Percentiles rank a stretch among this genome's conserved stretches.
Evolutionary conservation across 2,113 vertebrate genomes (phyloP).

Genomic region (Tricholaema leucomelas): DNA sequence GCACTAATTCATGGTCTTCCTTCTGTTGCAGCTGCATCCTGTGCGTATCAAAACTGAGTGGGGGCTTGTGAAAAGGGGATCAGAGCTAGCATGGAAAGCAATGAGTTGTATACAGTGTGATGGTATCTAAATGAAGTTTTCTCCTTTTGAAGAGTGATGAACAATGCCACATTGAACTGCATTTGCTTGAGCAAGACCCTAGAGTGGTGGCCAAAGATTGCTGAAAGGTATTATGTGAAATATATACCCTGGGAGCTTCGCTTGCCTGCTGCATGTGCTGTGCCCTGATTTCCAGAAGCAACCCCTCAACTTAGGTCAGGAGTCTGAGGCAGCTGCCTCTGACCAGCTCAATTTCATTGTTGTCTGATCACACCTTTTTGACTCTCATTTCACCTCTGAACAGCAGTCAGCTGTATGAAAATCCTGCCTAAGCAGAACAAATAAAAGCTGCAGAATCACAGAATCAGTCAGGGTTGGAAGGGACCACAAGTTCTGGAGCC

Average conservation of each 20-base stretch:
- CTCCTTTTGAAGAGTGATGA: neutral
- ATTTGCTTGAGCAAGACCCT: neutral
- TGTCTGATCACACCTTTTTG: neutral
- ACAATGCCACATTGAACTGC: neutral
- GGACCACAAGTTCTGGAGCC: no score
- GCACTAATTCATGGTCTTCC: neutral
- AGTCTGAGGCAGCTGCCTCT: neutral
- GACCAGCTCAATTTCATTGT: neutral
- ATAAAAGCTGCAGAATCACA: no score
- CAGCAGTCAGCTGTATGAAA: neutral
- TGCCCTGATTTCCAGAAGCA: neutral
- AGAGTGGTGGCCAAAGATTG: neutral
- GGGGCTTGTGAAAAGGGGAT: neutral
- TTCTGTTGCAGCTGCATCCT: neutral
- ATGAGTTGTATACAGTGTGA: neutral
- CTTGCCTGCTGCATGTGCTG: neutral
- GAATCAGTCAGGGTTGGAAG: no score
- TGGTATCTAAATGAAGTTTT: neutral
- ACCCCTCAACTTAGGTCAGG: neutral
- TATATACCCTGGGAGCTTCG: rapidly evolving
- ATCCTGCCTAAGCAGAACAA: neutral
- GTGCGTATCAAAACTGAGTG: neutral
- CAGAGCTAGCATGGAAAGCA: neutral
- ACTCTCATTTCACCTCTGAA: neutral
- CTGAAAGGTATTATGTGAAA: neutral